Base-by-base conservation (phyloP, 1,140 invertebrate genomes). In the Bombus soroeensis region DNA sequence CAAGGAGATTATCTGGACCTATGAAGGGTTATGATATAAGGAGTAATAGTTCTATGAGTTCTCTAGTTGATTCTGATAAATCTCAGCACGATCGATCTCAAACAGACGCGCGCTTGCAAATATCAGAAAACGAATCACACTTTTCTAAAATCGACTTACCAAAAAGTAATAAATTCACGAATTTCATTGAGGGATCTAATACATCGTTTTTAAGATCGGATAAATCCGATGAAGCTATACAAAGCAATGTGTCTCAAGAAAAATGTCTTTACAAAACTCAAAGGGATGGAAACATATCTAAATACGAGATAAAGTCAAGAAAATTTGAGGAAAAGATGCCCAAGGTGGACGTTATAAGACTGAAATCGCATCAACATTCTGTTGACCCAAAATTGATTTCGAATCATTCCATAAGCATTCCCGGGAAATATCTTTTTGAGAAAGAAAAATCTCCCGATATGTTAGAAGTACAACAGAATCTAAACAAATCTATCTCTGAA, bases 1-100 rank as follows among this genome's bases (percentile, higher is more conserved):
- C 95, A 10, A 91, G 94, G 32, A 91, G 94, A 83, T 89, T 94
- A 47, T 95, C 94, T 3, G 95, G 95, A 6, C 95, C 95, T 12
- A 95, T 95, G 95, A 95, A 95, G 73, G 95, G 94, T 22, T 95
- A 95, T 53, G 94, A 95, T 80, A 95, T 95, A 81, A 93, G 95
- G 62, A 95, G 94, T 75, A 95, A 95, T 80, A 95, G 94, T 41
- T 95, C 95, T 10, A 93, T 95, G 89, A 95, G 95, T 83, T 95
- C 95, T 2, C 81, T 95, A 22, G 90, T 95, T 2, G 95, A 95
- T 83, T 95, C 95, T 0, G 95, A 95, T 87, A 95, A 94, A 82
- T 95, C 95, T 25, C 94, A 94, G 53, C 87, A 95, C 2, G 94
- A 95, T 80, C 91, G 89, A 39, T 94, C 94, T 34, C 93, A 94